Evolutionary conservation across 2,888 invertebrate genomes (phyloP).

Genomic region (Drosophila meridiana): DNA sequence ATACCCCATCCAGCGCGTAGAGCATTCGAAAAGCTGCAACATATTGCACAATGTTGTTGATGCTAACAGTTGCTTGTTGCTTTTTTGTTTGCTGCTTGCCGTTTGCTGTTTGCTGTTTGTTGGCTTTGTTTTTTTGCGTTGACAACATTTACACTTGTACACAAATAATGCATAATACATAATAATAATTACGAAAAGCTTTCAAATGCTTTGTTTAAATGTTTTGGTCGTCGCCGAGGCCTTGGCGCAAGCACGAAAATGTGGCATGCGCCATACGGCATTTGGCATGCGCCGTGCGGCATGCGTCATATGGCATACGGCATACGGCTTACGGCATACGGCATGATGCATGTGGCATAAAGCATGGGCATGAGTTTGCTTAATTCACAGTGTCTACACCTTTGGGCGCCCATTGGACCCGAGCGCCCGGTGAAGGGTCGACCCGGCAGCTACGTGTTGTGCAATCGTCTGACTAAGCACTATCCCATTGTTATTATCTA

Average conservation of each 20-base stretch:
- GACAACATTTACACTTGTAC: constrained; percentile 64
- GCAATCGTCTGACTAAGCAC: constrained; percentile 48
- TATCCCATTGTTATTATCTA: constrained; percentile 29
- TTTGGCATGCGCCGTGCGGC: constrained; percentile 6
- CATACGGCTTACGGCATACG: constrained; percentile 17
- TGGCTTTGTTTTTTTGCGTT: constrained; percentile 31
- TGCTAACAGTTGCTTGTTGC: constrained; percentile 5
- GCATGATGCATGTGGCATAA: constrained; percentile 34
- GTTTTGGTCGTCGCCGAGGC: constrained; percentile 38
- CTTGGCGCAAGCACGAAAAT: constrained; percentile 40
- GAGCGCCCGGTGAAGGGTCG: constrained; percentile 39
- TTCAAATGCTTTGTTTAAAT: constrained; percentile 56
- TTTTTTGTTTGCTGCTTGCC: constrained; percentile 14
- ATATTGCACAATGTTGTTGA: constrained; percentile 46
- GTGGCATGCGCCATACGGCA: constrained; percentile 7
- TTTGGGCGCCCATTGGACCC: constrained; percentile 14
- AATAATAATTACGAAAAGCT: constrained; percentile 76
- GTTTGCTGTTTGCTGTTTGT: neutral
- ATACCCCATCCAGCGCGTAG: neutral
- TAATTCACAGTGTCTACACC: constrained; percentile 30
- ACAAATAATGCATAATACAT: constrained; percentile 68
- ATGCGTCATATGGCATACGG: constrained; percentile 3
- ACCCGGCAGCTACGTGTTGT: constrained; percentile 18
- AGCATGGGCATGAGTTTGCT: constrained; percentile 42
- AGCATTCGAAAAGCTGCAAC: constrained; percentile 33